These are phyloP conservation scores for Micromussa lordhowensis DNA, from an alignment of 92 coral and sea anemone species.

Conservation along the genomic window DNA sequence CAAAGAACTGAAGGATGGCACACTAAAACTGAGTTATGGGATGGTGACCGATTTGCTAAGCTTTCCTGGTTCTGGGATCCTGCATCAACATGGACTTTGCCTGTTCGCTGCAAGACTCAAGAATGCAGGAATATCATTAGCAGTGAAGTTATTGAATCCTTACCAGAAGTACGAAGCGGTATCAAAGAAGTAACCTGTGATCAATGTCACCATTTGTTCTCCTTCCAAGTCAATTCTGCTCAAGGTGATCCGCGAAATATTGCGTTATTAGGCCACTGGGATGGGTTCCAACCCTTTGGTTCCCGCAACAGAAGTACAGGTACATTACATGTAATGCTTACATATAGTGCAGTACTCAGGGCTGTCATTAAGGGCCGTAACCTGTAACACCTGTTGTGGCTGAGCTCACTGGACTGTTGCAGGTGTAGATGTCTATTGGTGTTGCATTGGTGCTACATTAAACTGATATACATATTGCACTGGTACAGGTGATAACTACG, in stretches of 20 bases:
- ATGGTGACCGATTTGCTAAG: slow-evolving; percentile 71
- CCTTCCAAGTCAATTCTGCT: slow-evolving; percentile 13
- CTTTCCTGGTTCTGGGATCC: slow-evolving; percentile 78
- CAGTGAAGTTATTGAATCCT: slow-evolving; percentile 24
- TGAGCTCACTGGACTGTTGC: background rate
- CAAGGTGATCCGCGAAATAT: slow-evolving; percentile 43
- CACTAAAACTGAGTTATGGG: slow-evolving; percentile 68
- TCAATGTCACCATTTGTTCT: slow-evolving; percentile 20
- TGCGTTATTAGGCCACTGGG: slow-evolving; percentile 49
- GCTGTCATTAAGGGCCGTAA: too few relatives aligned
- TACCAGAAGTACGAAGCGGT: slow-evolving; percentile 32
- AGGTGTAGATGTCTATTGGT: slow-evolving; percentile 3
- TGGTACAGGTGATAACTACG: background rate
- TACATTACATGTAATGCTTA: slow-evolving; percentile 5
- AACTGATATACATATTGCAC: slow-evolving; percentile 3
- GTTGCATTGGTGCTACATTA: too few relatives aligned
- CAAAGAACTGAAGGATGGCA: slow-evolving; percentile 44
- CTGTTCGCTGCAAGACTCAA: slow-evolving; percentile 56
- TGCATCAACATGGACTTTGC: slow-evolving; percentile 57
- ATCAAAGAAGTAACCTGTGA: slow-evolving; percentile 31
- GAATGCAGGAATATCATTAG: slow-evolving; percentile 46
- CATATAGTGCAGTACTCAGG: background rate
- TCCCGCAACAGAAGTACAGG: slow-evolving; percentile 52
- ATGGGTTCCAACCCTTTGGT: slow-evolving; percentile 73
- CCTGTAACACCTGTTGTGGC: slow-evolving; percentile 6